These are phyloP conservation scores for Chymomyza costata DNA, from an alignment of 1,140 invertebrate genomes.

Conservation along the genomic window DNA sequence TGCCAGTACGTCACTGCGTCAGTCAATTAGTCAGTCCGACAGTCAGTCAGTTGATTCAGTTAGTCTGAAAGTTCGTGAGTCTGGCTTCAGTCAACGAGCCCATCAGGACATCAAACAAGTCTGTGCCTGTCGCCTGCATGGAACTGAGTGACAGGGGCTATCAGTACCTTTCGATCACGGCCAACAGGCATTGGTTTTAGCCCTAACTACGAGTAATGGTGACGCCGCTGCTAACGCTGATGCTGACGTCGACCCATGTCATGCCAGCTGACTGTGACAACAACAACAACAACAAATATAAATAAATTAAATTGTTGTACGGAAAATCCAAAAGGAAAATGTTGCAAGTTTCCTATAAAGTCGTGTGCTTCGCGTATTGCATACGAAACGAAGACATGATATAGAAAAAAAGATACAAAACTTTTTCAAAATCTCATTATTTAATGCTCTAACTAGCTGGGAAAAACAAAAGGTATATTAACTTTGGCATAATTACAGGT, in stretches of 20 bases:
- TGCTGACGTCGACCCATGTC: constrained; percentile 43
- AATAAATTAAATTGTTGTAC: constrained; percentile 69
- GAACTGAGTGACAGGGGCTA: constrained; percentile 65
- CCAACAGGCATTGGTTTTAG: constrained; percentile 6
- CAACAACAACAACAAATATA: constrained; percentile 49
- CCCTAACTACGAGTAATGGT: constrained; percentile 4
- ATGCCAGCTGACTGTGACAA: constrained; percentile 47
- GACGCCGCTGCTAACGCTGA: neutral
- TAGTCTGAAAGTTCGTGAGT: no score
- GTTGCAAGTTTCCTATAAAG: constrained; percentile 57
- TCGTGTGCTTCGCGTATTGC: constrained; percentile 58
- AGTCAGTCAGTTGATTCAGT: constrained; percentile 41
- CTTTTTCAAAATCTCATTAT: constrained; percentile 57
- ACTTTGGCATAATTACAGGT: no score
- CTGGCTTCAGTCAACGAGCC: no score
- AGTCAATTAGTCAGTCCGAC: constrained; percentile 35
- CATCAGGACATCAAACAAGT: no score
- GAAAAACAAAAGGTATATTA: no score
- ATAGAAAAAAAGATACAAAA: constrained; percentile 37
- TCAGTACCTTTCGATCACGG: constrained; percentile 63
- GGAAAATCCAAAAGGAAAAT: no score
- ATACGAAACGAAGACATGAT: constrained; percentile 44
- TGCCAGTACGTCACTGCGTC: no score
- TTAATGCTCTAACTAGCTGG: no score
- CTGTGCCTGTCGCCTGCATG: no score